Evolutionary conservation across 1,140 invertebrate genomes (phyloP).

Genomic region (Pseudachorutes palmiensis): DNA sequence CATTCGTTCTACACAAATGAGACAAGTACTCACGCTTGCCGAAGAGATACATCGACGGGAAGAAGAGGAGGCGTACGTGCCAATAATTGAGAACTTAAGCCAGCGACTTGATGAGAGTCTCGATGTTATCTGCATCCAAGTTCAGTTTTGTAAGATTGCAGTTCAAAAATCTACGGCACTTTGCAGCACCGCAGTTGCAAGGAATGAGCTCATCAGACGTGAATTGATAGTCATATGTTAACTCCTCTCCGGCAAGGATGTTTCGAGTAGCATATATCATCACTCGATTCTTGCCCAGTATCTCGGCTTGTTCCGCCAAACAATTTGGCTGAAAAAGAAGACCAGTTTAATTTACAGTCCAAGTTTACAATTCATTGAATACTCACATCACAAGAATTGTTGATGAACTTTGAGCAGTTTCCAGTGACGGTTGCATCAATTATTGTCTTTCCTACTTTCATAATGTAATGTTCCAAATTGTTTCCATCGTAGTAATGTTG

Average conservation of each 20-base stretch:
- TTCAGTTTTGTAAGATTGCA: conserved; percentile 41
- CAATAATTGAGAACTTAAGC: neutral
- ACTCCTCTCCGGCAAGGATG: conserved; percentile 92
- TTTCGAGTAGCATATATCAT: conserved; percentile 94
- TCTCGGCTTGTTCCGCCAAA: conserved; percentile 92
- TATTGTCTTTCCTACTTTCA: neutral
- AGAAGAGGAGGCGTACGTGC: neutral
- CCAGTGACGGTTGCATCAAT: neutral
- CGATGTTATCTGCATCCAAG: neutral
- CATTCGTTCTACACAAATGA: neutral
- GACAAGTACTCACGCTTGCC: neutral
- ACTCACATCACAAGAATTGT: conserved; percentile 69
- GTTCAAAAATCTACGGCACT: conserved; percentile 99
- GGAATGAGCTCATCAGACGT: conserved; percentile 97
- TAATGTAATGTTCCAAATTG: neutral
- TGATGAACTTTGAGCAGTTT: conserved; percentile 3
- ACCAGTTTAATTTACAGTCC: neutral
- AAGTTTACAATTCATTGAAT: neutral
- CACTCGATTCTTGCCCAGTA: conserved; percentile 90
- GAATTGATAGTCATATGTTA: conserved; percentile 99
- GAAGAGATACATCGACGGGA: neutral
- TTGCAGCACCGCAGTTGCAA: conserved; percentile 93
- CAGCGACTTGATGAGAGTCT: neutral
- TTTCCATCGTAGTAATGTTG: neutral
- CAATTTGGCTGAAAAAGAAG: conserved; percentile 71